Base-by-base conservation (phyloP, 2,797 vertebrate species). In the Hafferia zeledoni region DNA sequence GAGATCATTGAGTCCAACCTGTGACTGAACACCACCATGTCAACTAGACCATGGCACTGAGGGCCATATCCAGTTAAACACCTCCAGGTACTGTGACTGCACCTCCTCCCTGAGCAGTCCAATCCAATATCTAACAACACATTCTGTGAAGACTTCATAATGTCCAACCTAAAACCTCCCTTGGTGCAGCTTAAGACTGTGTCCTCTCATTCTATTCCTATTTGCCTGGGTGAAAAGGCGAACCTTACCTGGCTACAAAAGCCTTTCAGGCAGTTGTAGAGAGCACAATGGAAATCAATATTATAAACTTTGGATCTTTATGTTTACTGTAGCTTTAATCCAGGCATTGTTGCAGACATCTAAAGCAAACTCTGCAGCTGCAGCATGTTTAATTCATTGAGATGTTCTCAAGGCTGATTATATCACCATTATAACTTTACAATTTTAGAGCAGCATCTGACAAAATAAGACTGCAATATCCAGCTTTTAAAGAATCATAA, bases 381-480 rank as follows among this genome's bases (percentile, higher is more conserved):
- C 93, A 96, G 86, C 91, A 97, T 97, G 94, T 96, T 97, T 97
- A 97, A 97, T 97, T 97, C 95, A 97, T 97, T 84, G 87, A 97
- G 83, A 95, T 96, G 88, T 78, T 97, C 93, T 96, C 90, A 83
- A 95, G 90, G 72, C 92, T 95, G 83, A 93, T 94, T 96, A 84
- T 94, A 61, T 87, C 84, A 84, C 88, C 57, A 81, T 91, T 97
- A 90, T 69, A 96, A 92, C 92, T 90, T 95, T 72, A 92, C 83
- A 95, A 95, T 96, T 97, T 97, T 95, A 93, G 76, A 94, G 87
- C 79, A 95, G 83, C 89, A 87, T 96, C 95, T 97, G 97, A 97
- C 92, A 96, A 96, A 96, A 93, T 91, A 95, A 87, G 88, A 70
- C 89, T 86, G 13, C 88, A 93, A 93, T 55, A 94, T 68, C 69